A percentile compares a stretch with the other conserved stretches of the same genome.
These are phyloP conservation scores for Mareca penelope DNA, from an alignment of 2,797 vertebrate genomes.

Conservation along the genomic window DNA sequence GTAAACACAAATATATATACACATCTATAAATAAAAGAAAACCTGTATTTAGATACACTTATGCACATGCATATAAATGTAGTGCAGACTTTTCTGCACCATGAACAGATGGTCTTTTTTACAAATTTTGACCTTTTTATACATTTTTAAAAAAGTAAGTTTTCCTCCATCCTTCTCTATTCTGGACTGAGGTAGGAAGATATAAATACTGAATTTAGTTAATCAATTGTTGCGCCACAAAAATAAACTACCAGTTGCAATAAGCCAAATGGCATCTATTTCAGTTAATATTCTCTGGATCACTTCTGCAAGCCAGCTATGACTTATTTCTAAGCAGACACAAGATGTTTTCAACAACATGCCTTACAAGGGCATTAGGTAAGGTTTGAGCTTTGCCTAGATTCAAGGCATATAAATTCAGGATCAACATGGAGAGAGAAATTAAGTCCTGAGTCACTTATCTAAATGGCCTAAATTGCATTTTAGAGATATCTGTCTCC, in stretches of 20 bases:
- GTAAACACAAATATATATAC: background rate
- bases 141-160: fast-evolving
- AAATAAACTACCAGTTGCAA: background rate
- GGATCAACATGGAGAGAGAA: background rate
- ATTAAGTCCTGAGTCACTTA: background rate
- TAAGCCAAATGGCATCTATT: background rate
- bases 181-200: background rate
- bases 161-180: background rate
- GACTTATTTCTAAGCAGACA: background rate
- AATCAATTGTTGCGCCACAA: background rate
- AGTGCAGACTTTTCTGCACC: background rate
- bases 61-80: background rate
- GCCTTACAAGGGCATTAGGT: background rate
- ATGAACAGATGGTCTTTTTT: too few relatives aligned
- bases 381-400: background rate
- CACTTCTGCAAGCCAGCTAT: background rate
- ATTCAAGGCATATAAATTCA: background rate
- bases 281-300: background rate
- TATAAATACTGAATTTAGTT: background rate
- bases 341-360: background rate
- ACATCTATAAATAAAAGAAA: background rate
- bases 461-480: background rate
- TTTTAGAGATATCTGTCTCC: background rate
- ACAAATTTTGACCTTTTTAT: background rate
- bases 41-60: background rate